These are phyloP conservation scores for Stomatorhinus ivindoensis DNA, from an alignment of 2,113 vertebrate genomes.

Conservation along the genomic window DNA sequence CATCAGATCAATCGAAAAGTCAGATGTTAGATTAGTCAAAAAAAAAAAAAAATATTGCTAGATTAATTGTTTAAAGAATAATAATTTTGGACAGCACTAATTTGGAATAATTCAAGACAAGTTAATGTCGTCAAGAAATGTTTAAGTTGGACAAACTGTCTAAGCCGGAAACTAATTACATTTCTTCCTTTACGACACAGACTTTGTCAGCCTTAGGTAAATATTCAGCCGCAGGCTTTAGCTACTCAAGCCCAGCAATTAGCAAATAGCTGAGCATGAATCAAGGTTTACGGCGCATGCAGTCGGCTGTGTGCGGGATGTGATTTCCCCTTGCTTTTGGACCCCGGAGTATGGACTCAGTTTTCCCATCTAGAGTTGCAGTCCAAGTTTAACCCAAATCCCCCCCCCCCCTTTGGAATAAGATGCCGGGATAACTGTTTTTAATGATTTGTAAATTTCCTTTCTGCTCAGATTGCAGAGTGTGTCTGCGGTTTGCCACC, in stretches of 20 bases:
- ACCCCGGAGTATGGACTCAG: constrained; percentile 8
- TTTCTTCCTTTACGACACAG: neutral
- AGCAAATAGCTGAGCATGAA: constrained; percentile 18
- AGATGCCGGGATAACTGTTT: neutral
- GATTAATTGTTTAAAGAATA: too few relatives aligned
- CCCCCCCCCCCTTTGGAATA: neutral
- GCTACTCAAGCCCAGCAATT: constrained; percentile 15
- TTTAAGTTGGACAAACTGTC: neutral
- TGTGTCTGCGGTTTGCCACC: constrained; percentile 25
- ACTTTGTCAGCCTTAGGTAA: constrained; percentile 4
- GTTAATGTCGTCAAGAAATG: neutral
- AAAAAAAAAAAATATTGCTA: too few relatives aligned
- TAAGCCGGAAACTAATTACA: neutral
- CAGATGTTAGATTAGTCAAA: too few relatives aligned
- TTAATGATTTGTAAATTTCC: constrained; percentile 22
- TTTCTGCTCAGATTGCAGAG: constrained; percentile 19
- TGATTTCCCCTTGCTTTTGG: constrained; percentile 18
- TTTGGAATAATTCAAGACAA: neutral
- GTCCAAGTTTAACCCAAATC: constrained; percentile 1
- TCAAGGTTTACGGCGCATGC: neutral
- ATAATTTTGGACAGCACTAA: neutral
- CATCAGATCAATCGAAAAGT: too few relatives aligned
- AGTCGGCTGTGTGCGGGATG: neutral
- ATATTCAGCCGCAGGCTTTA: constrained; percentile 14
- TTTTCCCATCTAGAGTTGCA: constrained; percentile 18